Percentiles rank a stretch among this genome's conserved stretches.
Evolutionary conservation across 1,140 invertebrate genomes (phyloP).

Genomic region (Anastrepha obliqua): DNA sequence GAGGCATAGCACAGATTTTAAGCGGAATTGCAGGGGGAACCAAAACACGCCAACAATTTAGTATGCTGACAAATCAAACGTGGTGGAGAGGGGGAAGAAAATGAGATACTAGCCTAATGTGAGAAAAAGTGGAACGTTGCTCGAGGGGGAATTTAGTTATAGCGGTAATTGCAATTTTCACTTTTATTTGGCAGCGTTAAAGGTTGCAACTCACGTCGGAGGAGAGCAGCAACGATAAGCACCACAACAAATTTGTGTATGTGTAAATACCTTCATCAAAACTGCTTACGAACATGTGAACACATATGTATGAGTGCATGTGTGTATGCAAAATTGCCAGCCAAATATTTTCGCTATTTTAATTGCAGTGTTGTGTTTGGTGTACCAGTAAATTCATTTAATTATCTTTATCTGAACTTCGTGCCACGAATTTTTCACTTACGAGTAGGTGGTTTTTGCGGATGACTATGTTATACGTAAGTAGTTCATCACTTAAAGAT

Average conservation of each 20-base stretch:
- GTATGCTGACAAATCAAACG: neutral
- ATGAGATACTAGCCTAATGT: too few species aligned
- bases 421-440: too few species aligned
- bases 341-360: too few species aligned
- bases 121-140: neutral
- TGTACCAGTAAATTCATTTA: too few species aligned
- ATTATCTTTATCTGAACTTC: too few species aligned
- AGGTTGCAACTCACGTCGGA: too few species aligned
- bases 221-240: neutral
- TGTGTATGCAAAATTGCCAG: neutral
- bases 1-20: neutral
- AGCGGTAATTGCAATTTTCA: conserved; percentile 36
- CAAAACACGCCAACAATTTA: neutral
- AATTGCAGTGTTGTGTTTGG: too few species aligned
- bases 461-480: too few species aligned
- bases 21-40: conserved; percentile 18
- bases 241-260: neutral
- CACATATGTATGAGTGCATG: neutral
- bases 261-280: too few species aligned
- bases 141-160: neutral
- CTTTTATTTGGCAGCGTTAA: neutral
- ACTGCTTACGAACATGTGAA: neutral
- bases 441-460: too few species aligned
- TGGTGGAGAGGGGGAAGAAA: too few species aligned
- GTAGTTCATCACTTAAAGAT: too few species aligned